Evolutionary conservation across 2,888 invertebrate species (phyloP), one percentile per base, ranked within the genome.

Genomic region (Crematogaster levior): DNA sequence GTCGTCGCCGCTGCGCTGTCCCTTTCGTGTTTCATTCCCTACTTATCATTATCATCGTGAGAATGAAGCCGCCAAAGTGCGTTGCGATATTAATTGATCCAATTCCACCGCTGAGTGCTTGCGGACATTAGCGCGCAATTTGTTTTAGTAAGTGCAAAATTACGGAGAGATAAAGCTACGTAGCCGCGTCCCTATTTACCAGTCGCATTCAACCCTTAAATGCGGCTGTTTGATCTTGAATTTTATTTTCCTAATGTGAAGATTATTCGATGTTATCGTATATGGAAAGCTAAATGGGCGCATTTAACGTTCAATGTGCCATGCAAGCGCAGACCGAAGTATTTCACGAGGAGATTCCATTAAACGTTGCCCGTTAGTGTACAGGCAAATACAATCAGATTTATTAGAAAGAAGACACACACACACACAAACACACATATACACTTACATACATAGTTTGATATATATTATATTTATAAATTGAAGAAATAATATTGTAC

Each of bases 31-130:
- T 68, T 84, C 63, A 51, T 81, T 75, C 51, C 58, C 72, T 51
- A 58, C 72, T 72, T 79, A 77, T 82, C 82, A 65, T 80, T 83
- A 79, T 80, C 56, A 37, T 63, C 60, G 43, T 56, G 58, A 63
- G 63, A n/a, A 63, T 63, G 61, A 63, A 53, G 63, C 48, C 53
- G 61, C 43, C 34, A 24, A 65, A 43, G 40, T 27, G 48, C 58
- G 21, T 18, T 21, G 60, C 40, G 48, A 60, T 80, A 73, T 80
- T 73, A 68, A 79, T 79, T 56, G 77, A 56, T 56, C 34, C 77
- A 66, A 77, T 77, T 77, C 10, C 40, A 5, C 18, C 30, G 21
- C 30, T 18, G 65, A 77, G 40, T 65, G 68, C 68, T 58, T 24
- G 21, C 56, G 18, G 56, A 40, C 53, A 66, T 77, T 56, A 43